Evolutionary conservation across 2,888 invertebrate genomes (phyloP).

Genomic region (Zele albiditarsus): DNA sequence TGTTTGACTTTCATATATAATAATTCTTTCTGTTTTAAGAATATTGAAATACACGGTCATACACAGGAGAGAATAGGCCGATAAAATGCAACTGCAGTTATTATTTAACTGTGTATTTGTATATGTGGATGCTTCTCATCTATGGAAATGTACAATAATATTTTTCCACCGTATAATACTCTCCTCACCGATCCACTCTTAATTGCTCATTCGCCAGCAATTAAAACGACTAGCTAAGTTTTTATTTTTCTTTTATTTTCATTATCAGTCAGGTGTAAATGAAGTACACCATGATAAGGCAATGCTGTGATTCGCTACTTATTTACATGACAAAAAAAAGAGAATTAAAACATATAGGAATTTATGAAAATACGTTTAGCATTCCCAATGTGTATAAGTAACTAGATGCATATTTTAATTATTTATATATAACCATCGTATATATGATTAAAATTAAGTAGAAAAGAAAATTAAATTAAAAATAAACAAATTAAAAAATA

Average conservation of each 20-base stretch:
- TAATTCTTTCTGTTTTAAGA: constrained; percentile 23
- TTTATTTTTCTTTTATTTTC: constrained; percentile 52
- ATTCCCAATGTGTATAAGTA: background rate
- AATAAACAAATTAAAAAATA: constrained; percentile 23
- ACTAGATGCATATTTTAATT: background rate
- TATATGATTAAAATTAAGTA: background rate
- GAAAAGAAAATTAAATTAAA: constrained; percentile 14
- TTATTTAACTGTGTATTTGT: background rate
- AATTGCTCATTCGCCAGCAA: constrained; percentile 55
- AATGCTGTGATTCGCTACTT: constrained; percentile 66
- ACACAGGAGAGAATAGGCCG: constrained; percentile 33
- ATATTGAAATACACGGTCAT: constrained; percentile 38
- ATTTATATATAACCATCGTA: background rate
- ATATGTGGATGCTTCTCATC: constrained; percentile 1
- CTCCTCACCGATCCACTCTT: constrained; percentile 4
- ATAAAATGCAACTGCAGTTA: constrained; percentile 1
- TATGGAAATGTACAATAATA: background rate
- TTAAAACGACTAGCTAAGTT: constrained; percentile 66
- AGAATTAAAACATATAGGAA: background rate
- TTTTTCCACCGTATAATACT: background rate
- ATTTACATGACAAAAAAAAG: constrained; percentile 54
- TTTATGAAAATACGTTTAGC: background rate
- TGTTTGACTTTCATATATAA: constrained; percentile 29
- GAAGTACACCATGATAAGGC: constrained; percentile 66
- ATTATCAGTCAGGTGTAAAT: constrained; percentile 65